Conservation (phyloP, 2,888 invertebrate species). For the Andricus curvator region DNA sequence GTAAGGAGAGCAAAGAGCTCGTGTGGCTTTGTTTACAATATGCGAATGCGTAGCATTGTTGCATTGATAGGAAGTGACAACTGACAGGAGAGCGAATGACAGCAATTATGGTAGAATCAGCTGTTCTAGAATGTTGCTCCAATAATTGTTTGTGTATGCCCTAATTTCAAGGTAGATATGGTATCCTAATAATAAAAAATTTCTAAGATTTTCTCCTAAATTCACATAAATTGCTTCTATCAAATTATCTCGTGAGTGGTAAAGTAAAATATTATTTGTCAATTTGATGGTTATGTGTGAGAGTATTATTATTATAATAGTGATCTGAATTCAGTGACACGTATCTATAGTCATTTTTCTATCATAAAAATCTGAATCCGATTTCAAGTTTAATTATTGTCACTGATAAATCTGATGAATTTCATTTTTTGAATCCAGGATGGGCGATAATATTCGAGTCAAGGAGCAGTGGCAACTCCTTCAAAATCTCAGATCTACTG, state of each 20-base stretch:
- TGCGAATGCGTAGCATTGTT: neutral
- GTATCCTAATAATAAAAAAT: neutral
- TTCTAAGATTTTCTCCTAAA: neutral
- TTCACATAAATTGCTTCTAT: neutral
- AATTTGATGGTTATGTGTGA: neutral
- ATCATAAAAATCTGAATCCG: neutral
- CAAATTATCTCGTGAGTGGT: neutral
- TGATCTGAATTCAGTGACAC: neutral
- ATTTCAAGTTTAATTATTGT: neutral
- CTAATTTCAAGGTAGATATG: neutral
- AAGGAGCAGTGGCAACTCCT: conserved; percentile 79
- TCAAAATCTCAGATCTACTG: conserved; percentile 80
- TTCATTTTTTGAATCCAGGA: conserved; percentile 38
- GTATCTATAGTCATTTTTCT: neutral
- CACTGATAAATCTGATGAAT: neutral
- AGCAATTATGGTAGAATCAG: conserved; percentile 16
- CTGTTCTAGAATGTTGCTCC: conserved; percentile 26
- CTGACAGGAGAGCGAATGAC: conserved; percentile 7
- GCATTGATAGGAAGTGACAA: neutral
- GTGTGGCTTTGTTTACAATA: neutral
- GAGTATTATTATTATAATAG: neutral
- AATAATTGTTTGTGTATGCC: conserved; percentile 4
- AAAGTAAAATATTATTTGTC: neutral
- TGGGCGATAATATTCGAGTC: conserved; percentile 63
- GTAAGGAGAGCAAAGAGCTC: neutral